Conservation (phyloP, 2,888 invertebrate species). For the Agriotes lineatus region DNA sequence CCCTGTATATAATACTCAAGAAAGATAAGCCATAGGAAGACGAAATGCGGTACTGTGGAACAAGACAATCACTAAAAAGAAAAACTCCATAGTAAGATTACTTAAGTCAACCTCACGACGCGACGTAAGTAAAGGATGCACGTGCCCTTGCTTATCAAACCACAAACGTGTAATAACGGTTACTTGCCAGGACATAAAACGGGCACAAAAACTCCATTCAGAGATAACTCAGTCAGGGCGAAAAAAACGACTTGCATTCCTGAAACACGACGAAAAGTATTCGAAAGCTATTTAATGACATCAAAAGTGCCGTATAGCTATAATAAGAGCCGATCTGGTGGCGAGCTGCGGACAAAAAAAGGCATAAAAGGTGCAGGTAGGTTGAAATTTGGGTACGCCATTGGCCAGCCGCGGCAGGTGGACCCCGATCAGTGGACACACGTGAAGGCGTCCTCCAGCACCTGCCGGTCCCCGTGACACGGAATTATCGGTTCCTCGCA, state of each 20-base stretch:
- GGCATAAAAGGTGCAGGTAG: constrained; percentile 31
- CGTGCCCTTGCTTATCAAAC: no score
- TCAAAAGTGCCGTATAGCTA: constrained; percentile 28
- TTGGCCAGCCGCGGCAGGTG: constrained; percentile 43
- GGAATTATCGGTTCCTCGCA: constrained; percentile 32
- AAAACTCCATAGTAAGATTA: no score
- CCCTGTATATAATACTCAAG: no score
- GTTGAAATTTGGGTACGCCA: constrained; percentile 34
- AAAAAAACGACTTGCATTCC: constrained; percentile 6
- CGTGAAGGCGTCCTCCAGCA: constrained; percentile 43
- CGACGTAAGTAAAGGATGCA: no score
- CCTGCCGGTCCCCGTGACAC: constrained; percentile 44
- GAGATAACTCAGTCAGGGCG: no score
- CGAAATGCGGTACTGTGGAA: no score
- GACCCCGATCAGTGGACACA: constrained; percentile 42
- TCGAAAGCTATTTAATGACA: constrained; percentile 35
- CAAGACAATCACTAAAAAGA: no score
- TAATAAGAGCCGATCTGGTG: constrained; percentile 34
- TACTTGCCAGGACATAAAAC: no score
- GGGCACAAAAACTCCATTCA: no score
- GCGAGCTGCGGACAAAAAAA: constrained; percentile 22
- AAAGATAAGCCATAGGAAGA: no score
- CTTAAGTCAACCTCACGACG: no score
- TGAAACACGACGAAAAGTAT: constrained; percentile 17
- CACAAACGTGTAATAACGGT: no score